Conservation (phyloP, 2,113 vertebrate species). For the Morone chrysops region DNA sequence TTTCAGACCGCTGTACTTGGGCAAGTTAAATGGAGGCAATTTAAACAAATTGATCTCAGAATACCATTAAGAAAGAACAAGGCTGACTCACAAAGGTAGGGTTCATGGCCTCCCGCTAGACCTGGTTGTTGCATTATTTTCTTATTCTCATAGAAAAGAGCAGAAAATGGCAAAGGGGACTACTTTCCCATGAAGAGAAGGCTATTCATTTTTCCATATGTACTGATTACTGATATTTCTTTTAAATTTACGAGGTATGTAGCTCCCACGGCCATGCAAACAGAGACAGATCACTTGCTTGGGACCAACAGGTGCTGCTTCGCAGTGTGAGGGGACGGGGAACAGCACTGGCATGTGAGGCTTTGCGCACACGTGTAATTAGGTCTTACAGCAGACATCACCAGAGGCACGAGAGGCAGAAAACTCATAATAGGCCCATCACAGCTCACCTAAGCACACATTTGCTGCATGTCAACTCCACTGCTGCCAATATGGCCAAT, state of each 20-base stretch:
- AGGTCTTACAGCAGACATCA: constrained; percentile 66
- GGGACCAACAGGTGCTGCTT: constrained; percentile 72
- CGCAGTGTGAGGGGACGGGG: constrained; percentile 48
- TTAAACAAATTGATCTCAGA: constrained; percentile 85
- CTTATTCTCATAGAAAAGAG: constrained; percentile 30
- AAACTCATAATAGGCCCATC: constrained; percentile 76
- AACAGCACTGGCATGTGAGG: constrained; percentile 30
- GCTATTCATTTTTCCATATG: constrained; percentile 48
- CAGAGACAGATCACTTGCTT: constrained; percentile 35
- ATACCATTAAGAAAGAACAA: constrained; percentile 79
- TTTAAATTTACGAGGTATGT: constrained; percentile 2
- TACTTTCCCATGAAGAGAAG: constrained; percentile 56
- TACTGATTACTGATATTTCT: constrained; percentile 12
- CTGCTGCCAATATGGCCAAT: constrained; percentile 57
- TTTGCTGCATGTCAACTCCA: constrained; percentile 47
- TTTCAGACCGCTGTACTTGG: constrained; percentile 65
- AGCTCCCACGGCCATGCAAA: constrained; percentile 2
- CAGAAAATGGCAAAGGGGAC: neutral
- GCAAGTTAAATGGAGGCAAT: constrained; percentile 84
- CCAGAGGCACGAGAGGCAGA: constrained; percentile 77
- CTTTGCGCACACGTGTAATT: constrained; percentile 56
- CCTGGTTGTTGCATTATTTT: constrained; percentile 30
- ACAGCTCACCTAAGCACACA: constrained; percentile 67
- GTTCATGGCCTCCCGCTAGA: constrained; percentile 52
- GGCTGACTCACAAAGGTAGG: constrained; percentile 61